Base-by-base conservation (phyloP, 2,113 vertebrate genomes). In the Chitala chitala region DNA sequence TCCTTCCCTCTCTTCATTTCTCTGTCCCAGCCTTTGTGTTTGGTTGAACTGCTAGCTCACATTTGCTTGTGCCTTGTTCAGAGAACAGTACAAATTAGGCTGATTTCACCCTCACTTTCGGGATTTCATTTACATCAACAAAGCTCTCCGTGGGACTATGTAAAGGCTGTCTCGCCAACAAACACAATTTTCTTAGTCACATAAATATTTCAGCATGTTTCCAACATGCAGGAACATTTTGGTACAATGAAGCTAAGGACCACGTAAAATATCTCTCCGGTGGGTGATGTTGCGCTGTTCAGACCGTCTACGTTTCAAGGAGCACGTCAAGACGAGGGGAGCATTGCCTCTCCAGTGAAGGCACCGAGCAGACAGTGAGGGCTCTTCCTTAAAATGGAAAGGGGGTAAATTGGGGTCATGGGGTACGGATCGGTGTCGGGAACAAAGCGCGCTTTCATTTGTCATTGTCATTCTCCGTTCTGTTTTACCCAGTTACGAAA, bases 181-280 rank as follows among this genome's bases (percentile, higher is more conserved):
- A 68, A 74, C 70, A 76, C 68, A 53, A 42, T 78, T 75, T 78
- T 75, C 54, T 73, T 68, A 38, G 69, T 44, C 56, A 44, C 70
- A 75, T 76, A 40, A 66, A 75, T 78, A 75, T 71, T 75, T 78
- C 51, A 78, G 26, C n/a, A n/a, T 61, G 31, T 48, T 75, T 75
- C 63, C 55, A 61, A 69, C 44, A 54, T 38, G 53, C 50, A 33
- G 26, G 68, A 66, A 54, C 48, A 56, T 75, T 71, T 65, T 65
- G 63, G n/a, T 33, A 66, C n/a, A 72, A 51, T 65, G 54, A 69
- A 64, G 54, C 65, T 51, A 36, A 50, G 56, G 7, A 33, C 29
- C 36, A 42, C 69, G 56, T 13, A 53, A 63, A 63, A 59, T 7
- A 40, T 53, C 26, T 51, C 22, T 61, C 17, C 22, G 40, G 31